Evolutionary conservation across 2,888 invertebrate species (phyloP), one percentile per base, ranked within the genome.

Genomic region (Scaptomyza cyrtandrae): DNA sequence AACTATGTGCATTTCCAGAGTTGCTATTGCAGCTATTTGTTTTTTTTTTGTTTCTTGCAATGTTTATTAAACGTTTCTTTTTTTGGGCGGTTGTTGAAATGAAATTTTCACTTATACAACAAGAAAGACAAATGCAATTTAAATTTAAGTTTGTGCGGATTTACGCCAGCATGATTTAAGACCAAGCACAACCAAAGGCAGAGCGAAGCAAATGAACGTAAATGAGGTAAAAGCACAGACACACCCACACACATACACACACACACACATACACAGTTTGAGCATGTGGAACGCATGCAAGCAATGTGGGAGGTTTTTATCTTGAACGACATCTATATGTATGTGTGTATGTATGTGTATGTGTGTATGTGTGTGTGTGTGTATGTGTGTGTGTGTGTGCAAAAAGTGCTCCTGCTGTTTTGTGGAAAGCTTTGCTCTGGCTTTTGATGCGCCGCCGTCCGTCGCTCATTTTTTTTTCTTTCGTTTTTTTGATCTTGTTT

Each of bases 121-220:
- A 54, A 65, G 45, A 46, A 57, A 49, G 37, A 69, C 48, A 71
- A 83, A 71, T 84, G 74, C 82, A 85, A 85, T 87, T 88, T 78
- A 82, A 89, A 85, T 81, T 85, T 80, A 85, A 89, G 83, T 88
- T 89, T 86, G 75, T 75, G 72, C 89, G 89, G 89, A 89, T 89
- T 88, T 86, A 90, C 90, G 90, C 86, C 80, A 78, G 80, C 83
- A 68, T 89, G 89, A 77, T 87, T 89, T 90, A 87, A 13, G 6
- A 66, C n/a, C 43, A 78, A 16, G 53, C 59, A 11, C 0, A n/a
- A 39, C 1, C 27, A 71, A 16, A 39, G 37, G 2, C 57, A 39
- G 39, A 53, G 29, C 49, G 29, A 61, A 46, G 50, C 56, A 66
- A 75, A 58, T 33, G 62, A 68, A 62, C 71, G 59, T 69, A 84